Base-by-base conservation (phyloP, 2,888 invertebrate genomes). In the Cataglyphis cursor region DNA sequence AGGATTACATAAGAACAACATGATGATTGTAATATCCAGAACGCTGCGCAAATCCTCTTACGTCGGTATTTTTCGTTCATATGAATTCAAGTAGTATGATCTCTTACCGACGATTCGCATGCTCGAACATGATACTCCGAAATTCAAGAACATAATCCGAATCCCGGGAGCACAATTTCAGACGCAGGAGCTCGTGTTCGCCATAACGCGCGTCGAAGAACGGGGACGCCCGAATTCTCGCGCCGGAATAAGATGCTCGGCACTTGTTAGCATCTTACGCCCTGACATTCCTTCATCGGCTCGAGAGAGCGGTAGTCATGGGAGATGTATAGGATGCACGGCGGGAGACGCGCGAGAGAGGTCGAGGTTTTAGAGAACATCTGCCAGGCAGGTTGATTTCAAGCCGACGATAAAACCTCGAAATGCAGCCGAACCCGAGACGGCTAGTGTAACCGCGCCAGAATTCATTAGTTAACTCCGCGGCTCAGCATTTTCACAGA, bases 341-440 rank as follows among this genome's bases (percentile, higher is more conserved):
- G 51, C 51, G 51, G 24, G 44, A 76, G 62, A 73, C 65, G 66
- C 51, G 65, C 80, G 64, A 66, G 68, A 59, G 62, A 64, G 81
- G 65, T 81, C 83, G 90, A 89, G 89, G 87, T 90, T 92, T 89
- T 82, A 83, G 87, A 85, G 87, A 91, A 90, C 91, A 92, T 92
- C 91, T 92, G 92, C 91, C 90, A 84, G 88, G 87, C 88, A 89
- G 90, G 90, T 90, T 89, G 91, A 91, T 92, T 88, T 90, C 88
- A 90, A 90, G 81, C 89, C 87, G 86, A 85, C 89, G 91, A 92
- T 92, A 92, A 91, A 91, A 89, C 89, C 87, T 83, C 87, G 89
- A 89, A 88, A 89, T 84, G 88, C 87, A 68, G 73, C 72, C 80
- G 87, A 82, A 68, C 83, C 31, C 82, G 74, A 64, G 82, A 62